phyloP scores from a whole-genome alignment of 2,888 invertebrate genomes.

The Macaria notata region DNA sequence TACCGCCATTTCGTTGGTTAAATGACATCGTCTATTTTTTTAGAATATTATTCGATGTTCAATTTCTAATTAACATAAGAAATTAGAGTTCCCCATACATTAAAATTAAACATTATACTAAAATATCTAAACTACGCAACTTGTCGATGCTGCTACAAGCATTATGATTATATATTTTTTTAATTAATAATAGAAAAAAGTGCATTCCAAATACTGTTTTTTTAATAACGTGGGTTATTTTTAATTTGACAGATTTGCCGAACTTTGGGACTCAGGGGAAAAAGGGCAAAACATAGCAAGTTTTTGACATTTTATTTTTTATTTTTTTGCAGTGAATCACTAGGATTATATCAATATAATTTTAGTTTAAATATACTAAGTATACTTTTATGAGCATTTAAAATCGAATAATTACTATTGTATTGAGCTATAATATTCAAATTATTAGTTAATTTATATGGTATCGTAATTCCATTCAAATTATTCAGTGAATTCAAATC shows the following conservation, averaged over 20 bases:
- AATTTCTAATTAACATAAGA: slow-evolving; percentile 26
- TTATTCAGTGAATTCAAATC: no score
- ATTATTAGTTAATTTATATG: no score
- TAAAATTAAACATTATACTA: slow-evolving; percentile 47
- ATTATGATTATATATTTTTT: slow-evolving; percentile 34
- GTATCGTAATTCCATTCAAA: no score
- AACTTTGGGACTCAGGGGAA: slow-evolving; percentile 10
- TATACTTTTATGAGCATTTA: slow-evolving; percentile 5
- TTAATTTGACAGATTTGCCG: slow-evolving; percentile 18
- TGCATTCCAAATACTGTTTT: slow-evolving; percentile 47
- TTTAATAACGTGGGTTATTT: slow-evolving; percentile 11
- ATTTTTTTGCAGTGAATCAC: not conserved
- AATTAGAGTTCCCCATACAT: slow-evolving; percentile 36
- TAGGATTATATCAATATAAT: not conserved
- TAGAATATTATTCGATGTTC: no score
- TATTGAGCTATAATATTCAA: slow-evolving; percentile 2
- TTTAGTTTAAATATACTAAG: slow-evolving; percentile 1
- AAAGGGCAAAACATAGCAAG: not conserved
- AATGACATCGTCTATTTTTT: no score
- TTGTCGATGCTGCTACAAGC: slow-evolving; percentile 45
- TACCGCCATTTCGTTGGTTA: not conserved
- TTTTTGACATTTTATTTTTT: no score
- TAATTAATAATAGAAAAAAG: slow-evolving; percentile 41
- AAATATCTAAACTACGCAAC: slow-evolving; percentile 40
- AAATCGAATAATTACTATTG: slow-evolving; percentile 1